Percentiles rank a stretch among this genome's conserved stretches.
These are phyloP conservation scores for Phrixothrix hirtus DNA, from an alignment of 2,888 invertebrate species.

Conservation along the genomic window DNA sequence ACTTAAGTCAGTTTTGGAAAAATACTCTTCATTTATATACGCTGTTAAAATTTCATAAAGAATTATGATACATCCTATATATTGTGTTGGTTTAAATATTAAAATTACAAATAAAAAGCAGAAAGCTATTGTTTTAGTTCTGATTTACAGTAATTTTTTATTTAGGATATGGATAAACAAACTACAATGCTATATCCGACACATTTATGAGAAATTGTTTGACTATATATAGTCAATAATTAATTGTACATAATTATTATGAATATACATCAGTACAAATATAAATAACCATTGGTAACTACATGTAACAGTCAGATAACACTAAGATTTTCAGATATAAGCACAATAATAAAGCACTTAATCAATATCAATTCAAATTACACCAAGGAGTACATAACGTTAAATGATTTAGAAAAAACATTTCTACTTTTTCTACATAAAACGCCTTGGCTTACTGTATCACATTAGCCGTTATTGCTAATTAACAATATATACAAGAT, in stretches of 20 bases:
- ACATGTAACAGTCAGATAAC: constrained; percentile 38
- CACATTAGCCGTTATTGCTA: constrained; percentile 42
- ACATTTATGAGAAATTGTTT: constrained; percentile 26
- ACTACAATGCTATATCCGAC: constrained; percentile 8
- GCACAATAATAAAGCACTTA: constrained; percentile 24
- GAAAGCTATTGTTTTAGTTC: too few species aligned
- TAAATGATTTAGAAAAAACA: constrained; percentile 1
- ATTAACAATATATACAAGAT: constrained; percentile 34
- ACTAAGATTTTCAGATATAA: constrained; percentile 28
- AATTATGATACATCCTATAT: too few species aligned
- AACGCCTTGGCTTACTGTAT: constrained; percentile 30
- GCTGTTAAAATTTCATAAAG: too few species aligned
- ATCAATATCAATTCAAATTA: constrained; percentile 24
- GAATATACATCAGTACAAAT: constrained; percentile 40
- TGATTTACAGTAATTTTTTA: too few species aligned
- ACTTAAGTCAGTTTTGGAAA: too few species aligned
- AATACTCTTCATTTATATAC: too few species aligned
- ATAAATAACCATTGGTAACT: constrained; percentile 39
- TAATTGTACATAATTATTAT: constrained; percentile 17
- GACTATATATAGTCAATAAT: constrained; percentile 14
- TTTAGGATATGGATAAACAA: too few species aligned
- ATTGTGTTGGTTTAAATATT: too few species aligned
- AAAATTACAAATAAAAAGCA: too few species aligned
- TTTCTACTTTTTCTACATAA: constrained; percentile 5
- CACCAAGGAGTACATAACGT: constrained; percentile 12